Conservation (phyloP, 2,113 vertebrate species). For the Corydoras sp. region DNA sequence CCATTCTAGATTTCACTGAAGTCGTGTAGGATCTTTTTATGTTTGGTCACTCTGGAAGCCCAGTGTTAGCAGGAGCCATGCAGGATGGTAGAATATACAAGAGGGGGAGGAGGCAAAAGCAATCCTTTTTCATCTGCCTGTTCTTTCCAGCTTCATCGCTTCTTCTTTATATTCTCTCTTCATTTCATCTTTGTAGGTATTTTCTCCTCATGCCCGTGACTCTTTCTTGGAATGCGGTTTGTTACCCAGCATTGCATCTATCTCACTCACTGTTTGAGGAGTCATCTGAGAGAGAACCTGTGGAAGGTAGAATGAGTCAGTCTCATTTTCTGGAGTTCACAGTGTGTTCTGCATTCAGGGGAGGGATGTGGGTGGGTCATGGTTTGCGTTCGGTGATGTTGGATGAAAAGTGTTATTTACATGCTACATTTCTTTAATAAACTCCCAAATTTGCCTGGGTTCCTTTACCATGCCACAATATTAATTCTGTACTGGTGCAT, state of each 20-base stretch:
- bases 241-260: conserved; percentile 80
- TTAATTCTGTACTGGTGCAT: too few relatives aligned
- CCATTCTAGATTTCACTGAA: background rate
- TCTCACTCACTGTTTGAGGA: conserved; percentile 74
- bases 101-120: conserved; percentile 27
- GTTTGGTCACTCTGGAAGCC: conserved; percentile 30
- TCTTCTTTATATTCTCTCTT: background rate
- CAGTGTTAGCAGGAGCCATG: conserved; percentile 33
- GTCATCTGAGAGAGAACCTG: conserved; percentile 82
- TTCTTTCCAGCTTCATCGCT: conserved; percentile 37
- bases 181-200: conserved; percentile 3
- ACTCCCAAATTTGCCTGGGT: too few relatives aligned
- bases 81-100: conserved; percentile 28
- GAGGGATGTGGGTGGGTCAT: too few relatives aligned
- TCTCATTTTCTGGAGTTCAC: too few relatives aligned
- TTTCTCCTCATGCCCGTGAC: conserved; percentile 62
- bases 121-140: conserved; percentile 33
- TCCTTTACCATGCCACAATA: too few relatives aligned
- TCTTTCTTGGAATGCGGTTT: conserved; percentile 80
- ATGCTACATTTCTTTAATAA: too few relatives aligned
- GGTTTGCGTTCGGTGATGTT: too few relatives aligned
- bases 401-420: too few relatives aligned
- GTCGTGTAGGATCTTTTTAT: conserved; percentile 5
- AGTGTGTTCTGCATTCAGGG: too few relatives aligned
- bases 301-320: background rate